Evolutionary conservation across 2,888 invertebrate species (phyloP).

Genomic region (Crossocerus cetratus): DNA sequence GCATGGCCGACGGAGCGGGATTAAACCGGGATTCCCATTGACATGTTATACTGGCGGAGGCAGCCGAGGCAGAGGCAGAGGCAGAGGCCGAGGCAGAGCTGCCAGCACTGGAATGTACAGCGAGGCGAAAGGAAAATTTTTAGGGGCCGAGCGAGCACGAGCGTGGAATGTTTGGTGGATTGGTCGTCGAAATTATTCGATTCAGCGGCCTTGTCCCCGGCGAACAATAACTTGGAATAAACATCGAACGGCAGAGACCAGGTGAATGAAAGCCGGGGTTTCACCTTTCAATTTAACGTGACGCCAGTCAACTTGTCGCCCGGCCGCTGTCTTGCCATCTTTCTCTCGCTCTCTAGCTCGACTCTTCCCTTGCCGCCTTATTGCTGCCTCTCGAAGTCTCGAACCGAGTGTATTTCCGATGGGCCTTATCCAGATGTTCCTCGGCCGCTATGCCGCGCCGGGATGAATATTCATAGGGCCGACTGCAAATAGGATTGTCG

Average conservation of each 20-base stretch:
- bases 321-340: neutral
- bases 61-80: neutral
- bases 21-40: conserved; percentile 32
- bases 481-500: neutral
- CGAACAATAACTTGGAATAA: conserved; percentile 4
- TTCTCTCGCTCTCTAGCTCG: neutral
- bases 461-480: neutral
- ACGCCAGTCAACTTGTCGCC: neutral
- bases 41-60: neutral
- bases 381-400: neutral
- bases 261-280: neutral
- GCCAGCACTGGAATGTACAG: no score
- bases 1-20: conserved; percentile 29
- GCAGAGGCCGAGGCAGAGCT: neutral
- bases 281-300: neutral
- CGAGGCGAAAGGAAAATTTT: neutral
- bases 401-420: neutral
- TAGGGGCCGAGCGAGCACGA: neutral
- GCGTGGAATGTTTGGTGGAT: neutral
- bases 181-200: neutral
- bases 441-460: neutral
- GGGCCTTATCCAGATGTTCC: neutral
- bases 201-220: neutral
- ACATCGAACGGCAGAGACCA: neutral
- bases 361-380: neutral